Conservation (phyloP, 2,113 vertebrate species). For the Cebidichthys violaceus region DNA sequence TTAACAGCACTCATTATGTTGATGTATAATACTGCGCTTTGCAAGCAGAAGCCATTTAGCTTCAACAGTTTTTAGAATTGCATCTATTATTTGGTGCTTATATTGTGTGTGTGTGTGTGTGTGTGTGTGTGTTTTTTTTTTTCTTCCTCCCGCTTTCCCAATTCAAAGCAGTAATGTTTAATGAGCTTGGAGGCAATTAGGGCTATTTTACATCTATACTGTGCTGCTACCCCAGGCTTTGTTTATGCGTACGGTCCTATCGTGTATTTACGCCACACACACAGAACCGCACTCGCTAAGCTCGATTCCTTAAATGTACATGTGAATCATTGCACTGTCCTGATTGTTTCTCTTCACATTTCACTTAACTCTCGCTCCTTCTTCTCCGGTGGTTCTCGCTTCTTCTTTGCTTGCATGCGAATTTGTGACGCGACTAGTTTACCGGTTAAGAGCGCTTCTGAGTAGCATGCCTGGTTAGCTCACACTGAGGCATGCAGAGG, state of each 20-base stretch:
- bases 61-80: constrained; percentile 43
- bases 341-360: not conserved
- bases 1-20: constrained; percentile 47
- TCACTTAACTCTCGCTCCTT: not conserved
- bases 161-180: constrained; percentile 52
- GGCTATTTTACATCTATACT: constrained; percentile 31
- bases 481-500: constrained; percentile 26
- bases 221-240: constrained; percentile 25
- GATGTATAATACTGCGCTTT: constrained; percentile 46
- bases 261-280: constrained; percentile 4
- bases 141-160: constrained; percentile 23
- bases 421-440: constrained; percentile 29
- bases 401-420: not conserved
- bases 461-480: constrained; percentile 43
- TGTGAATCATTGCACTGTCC: not conserved
- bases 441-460: constrained; percentile 32
- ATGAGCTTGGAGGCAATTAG: constrained; percentile 51
- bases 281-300: not conserved
- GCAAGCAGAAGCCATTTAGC: constrained; percentile 43
- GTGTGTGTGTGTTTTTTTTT: no score
- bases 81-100: constrained; percentile 48
- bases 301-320: constrained; percentile 14
- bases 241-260: constrained; percentile 10
- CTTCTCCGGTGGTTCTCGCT: not conserved
- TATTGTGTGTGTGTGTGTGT: no score